Evolutionary conservation across 1,140 invertebrate genomes (phyloP), one percentile per base, ranked within the genome.

Genomic region (Copidosoma floridanum): DNA sequence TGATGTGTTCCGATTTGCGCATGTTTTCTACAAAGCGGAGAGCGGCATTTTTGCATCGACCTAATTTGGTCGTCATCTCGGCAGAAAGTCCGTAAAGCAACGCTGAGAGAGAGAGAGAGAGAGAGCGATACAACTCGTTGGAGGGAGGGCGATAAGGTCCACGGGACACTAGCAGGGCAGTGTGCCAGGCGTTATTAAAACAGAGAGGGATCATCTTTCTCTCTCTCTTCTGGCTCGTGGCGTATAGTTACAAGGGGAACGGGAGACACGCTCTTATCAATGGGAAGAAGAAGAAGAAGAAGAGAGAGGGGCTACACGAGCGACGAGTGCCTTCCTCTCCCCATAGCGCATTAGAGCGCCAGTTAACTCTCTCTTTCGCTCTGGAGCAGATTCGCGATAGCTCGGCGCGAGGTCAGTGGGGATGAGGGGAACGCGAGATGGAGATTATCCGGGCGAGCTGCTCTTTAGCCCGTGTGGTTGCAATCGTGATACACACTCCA

Each of bases 171-270:
- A 68, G 59, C 60, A 51, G 68, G 62, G 61, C 66, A 68, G 60
- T 66, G 68, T 66, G 63, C 63, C 63, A 66, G 64, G 62, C 64
- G 61, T 66, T 69, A 69, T 68, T 68, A 8, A 8, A 68, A 67
- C 65, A 69, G 58, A 61, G 60, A 66, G 56, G 61, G 62, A 62
- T 62, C 60, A 52, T 57, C 53, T 11, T 26, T 1, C 32, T n/a
- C 48, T n/a, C n/a, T n/a, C n/a, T n/a, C n/a, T n/a, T n/a, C n/a
- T n/a, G n/a, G n/a, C n/a, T n/a, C 38, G 7, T 4, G 38, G 10
- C 38, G 38, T 16, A 14, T 41, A 41, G 11, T 16, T 14, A 41
- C 38, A 12, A 32, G 11, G 32, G 29, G 23, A 4, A 40, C 44
- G 46, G 16, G 46, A 21, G 52, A 35, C 44, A 43, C 20, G 29